phyloP scores from a whole-genome alignment of 1,140 invertebrate species.

The Drosophila athabasca region DNA sequence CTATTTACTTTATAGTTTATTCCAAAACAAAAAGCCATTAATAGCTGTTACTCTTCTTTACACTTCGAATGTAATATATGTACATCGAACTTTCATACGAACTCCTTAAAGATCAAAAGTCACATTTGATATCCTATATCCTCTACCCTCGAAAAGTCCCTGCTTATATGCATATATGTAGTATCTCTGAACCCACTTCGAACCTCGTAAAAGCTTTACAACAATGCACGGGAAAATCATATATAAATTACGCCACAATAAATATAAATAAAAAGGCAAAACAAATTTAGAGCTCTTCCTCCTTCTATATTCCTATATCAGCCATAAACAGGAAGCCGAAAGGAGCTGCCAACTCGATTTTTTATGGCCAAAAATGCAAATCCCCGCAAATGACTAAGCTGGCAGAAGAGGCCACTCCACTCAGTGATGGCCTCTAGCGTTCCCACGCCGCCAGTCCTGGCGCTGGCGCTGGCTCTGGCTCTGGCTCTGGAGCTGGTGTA shows the following conservation, averaged over 20 bases:
- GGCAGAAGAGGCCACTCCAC: slow-evolving; percentile 34
- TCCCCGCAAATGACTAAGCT: slow-evolving; percentile 52
- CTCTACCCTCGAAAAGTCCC: too few species aligned
- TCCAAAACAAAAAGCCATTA: too few species aligned
- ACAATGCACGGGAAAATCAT: slow-evolving; percentile 13
- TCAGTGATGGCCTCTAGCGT: neutral
- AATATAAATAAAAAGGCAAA: slow-evolving; percentile 44
- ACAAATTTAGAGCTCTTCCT: slow-evolving; percentile 17
- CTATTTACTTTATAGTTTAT: too few species aligned
- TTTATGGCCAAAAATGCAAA: slow-evolving; percentile 62
- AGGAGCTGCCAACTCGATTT: slow-evolving; percentile 48
- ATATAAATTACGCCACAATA: slow-evolving; percentile 50
- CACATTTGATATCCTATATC: too few species aligned
- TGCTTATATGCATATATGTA: too few species aligned
- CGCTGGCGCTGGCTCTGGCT: neutral
- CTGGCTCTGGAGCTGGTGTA: slow-evolving; percentile 25
- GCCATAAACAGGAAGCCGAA: slow-evolving; percentile 25
- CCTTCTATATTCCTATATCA: neutral
- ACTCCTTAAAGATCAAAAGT: too few species aligned
- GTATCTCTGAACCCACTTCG: neutral
- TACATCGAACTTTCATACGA: too few species aligned
- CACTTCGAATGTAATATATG: too few species aligned
- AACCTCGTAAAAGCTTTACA: slow-evolving; percentile 23
- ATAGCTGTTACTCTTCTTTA: too few species aligned
- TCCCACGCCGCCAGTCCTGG: slow-evolving; percentile 8